Evolutionary conservation across 2,797 vertebrate species (phyloP), one percentile per base, ranked within the genome.

Genomic region (Falco berigora): DNA sequence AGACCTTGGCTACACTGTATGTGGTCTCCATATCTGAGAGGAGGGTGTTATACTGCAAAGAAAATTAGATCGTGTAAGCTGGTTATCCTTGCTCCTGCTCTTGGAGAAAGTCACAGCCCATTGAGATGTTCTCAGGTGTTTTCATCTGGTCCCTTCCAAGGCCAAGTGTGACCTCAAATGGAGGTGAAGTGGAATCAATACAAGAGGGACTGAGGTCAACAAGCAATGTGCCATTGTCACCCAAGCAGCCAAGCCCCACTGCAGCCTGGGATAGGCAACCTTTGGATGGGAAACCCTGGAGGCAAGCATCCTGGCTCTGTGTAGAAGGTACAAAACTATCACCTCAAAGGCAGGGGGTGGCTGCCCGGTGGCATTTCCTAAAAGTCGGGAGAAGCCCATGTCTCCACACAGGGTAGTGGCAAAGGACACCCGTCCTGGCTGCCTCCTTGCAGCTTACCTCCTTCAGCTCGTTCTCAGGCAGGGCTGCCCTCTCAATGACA

Each of bases 1-100:
- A 99, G 88, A 99, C 99, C 88, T 98, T 97, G 80, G 99, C 99
- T 68, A 99, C 88, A 2, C 99, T 99, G 97, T 99, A 99, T 0
- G 95, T 98, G 34, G 99, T 99, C 97, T 99, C 99, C 99, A 99
- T 99, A 42, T 98, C 97, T 50, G 99, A 98, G 78, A 99, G 96
- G 58, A 99, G 98, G 67, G 95, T 98, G 97, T 99, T 99, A 94
- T 99, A 99, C 99, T 99, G 96, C 58, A 84, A 95, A 76, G 61
- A 59, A 95, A 85, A 94, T 44, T 9, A 52, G 49, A 32, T 10
- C 4, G 4, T 12, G 4, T 56, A 32, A 92, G 11, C 4, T 40
- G 32, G 5, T 47, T 49, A 14, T 64, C n/a, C 28, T 71, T 28
- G 28, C 42, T 89, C 25, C 50, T 58, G 56, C 11, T 30, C 52